Evolutionary conservation across 2,113 vertebrate species (phyloP).

Genomic region (Macaca nemestrina): DNA sequence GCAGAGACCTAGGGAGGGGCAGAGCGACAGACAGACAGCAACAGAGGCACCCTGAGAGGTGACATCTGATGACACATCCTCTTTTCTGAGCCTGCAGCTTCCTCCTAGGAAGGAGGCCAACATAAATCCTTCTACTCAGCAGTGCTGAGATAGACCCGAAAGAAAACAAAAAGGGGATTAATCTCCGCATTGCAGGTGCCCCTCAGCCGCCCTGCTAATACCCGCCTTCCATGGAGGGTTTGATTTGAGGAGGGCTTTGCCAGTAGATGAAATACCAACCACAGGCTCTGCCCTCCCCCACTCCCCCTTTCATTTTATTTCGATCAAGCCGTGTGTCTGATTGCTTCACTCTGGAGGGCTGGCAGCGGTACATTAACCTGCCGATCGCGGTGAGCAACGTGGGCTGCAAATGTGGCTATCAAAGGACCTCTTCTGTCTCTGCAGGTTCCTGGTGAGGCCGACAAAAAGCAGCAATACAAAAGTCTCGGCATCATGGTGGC

Average conservation of each 20-base stretch:
- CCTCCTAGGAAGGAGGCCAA: constrained; percentile 71
- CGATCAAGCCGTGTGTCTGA: constrained; percentile 78
- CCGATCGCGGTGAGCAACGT: constrained; percentile 5
- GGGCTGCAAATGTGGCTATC: constrained; percentile 64
- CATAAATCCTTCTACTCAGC: constrained; percentile 69
- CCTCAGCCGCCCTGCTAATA: constrained; percentile 50
- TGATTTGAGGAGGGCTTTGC: constrained; percentile 56
- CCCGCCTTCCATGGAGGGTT: not conserved
- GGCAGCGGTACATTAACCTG: constrained; percentile 74
- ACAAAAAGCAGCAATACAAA: constrained; percentile 61
- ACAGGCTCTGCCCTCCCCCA: not conserved
- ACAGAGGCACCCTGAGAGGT: constrained; percentile 5
- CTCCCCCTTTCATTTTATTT: constrained; percentile 73
- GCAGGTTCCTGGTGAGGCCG: constrained; percentile 41
- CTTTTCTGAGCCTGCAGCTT: constrained; percentile 40
- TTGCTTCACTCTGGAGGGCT: constrained; percentile 73
- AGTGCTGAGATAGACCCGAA: constrained; percentile 39
- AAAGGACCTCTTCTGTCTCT: constrained; percentile 58
- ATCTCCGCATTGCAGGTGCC: constrained; percentile 52
- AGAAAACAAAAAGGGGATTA: constrained; percentile 73
- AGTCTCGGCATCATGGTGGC: not conserved
- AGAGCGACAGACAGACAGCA: constrained; percentile 36
- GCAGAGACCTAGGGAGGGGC: not conserved
- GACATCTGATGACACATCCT: constrained; percentile 61
- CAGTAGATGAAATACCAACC: constrained; percentile 62